Percentiles rank a stretch among this genome's conserved stretches.
phyloP scores from a whole-genome alignment of 2,888 invertebrate genomes.

The Epistrophe grossulariae region DNA sequence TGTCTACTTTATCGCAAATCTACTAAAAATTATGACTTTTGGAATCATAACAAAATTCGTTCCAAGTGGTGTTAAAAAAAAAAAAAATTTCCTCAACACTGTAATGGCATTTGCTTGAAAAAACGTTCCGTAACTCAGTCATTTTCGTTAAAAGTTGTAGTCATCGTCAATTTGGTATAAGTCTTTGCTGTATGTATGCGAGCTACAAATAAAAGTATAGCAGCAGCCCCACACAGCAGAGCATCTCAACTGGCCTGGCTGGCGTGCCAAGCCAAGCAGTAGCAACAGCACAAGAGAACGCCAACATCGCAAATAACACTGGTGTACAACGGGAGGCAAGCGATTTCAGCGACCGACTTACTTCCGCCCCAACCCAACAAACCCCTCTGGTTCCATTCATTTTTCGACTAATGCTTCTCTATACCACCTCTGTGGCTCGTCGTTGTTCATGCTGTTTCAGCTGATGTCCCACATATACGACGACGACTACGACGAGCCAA shows the following conservation, averaged over 20 bases:
- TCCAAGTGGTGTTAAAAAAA: slow-evolving; percentile 6
- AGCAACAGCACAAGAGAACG: slow-evolving; percentile 79
- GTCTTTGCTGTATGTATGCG: slow-evolving; percentile 50
- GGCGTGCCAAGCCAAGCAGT: slow-evolving; percentile 32
- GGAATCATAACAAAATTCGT: background rate
- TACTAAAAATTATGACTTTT: background rate
- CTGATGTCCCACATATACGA: slow-evolving; percentile 72
- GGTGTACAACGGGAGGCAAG: slow-evolving; percentile 81
- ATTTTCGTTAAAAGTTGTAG: slow-evolving; percentile 67
- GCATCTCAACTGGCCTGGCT: slow-evolving; percentile 17
- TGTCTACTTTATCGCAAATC: too few species aligned
- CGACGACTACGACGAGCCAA: slow-evolving; percentile 38
- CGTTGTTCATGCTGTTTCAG: slow-evolving; percentile 68
- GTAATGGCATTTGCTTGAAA: slow-evolving; percentile 22
- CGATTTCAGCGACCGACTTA: slow-evolving; percentile 81
- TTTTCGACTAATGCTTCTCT: slow-evolving; percentile 32
- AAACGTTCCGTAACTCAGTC: slow-evolving; percentile 62
- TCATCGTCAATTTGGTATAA: slow-evolving; percentile 70
- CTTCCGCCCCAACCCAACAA: slow-evolving; percentile 49
- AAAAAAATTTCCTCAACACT: slow-evolving; percentile 45
- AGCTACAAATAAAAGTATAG: slow-evolving; percentile 36
- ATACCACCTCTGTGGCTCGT: slow-evolving; percentile 35
- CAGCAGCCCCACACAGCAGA: background rate
- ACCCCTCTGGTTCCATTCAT: slow-evolving; percentile 47
- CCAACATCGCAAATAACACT: slow-evolving; percentile 80